Base-by-base conservation (phyloP, 1,140 invertebrate species). In the Drosophila insularis region DNA sequence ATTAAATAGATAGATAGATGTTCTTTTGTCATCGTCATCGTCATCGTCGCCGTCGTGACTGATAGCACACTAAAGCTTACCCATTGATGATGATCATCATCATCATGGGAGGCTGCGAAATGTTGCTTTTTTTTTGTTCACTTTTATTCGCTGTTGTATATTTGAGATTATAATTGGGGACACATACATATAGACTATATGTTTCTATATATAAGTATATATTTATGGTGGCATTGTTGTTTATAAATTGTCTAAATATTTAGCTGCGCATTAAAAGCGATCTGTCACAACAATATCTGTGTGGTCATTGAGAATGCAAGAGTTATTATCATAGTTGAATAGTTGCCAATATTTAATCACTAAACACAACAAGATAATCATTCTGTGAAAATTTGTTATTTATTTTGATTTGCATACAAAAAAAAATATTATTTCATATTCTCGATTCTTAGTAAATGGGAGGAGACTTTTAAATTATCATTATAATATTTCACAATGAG, bases 161-260 rank as follows among this genome's bases (percentile, higher is more conserved):
- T 31, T n/a, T 31, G 35, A 37, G 35, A 37, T 55, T 27, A 31
- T 23, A 14, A 55, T 27, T 23, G 31, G 8, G 55, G 55, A 17
- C 27, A 14, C n/a, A 35, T 53, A 53, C 5, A 23, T 17, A 56
- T 17, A 55, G 13, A 31, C 21, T 17, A 37, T 2, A 64, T 50
- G 31, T 35, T 62, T n/a, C 23, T 23, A 43, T 53, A 35, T 63
- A 27, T 32, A n/a, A n/a, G n/a, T n/a, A 35, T 27, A 43, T 21
- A 59, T 58, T 62, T 39, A 67, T 54, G 31, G 5, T 27, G 27
- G 27, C 21, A 53, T 62, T 62, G 50, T n/a, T 46, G 39, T 46
- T 13, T 35, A 35, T 66, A 59, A 32, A 50, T 31, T 71, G 62
- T 74, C 72, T 62, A 74, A 74, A 74, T 71, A 66, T 74, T 63